phyloP scores from a whole-genome alignment of 2,888 invertebrate genomes.

The Lasioglossum malachurum region DNA sequence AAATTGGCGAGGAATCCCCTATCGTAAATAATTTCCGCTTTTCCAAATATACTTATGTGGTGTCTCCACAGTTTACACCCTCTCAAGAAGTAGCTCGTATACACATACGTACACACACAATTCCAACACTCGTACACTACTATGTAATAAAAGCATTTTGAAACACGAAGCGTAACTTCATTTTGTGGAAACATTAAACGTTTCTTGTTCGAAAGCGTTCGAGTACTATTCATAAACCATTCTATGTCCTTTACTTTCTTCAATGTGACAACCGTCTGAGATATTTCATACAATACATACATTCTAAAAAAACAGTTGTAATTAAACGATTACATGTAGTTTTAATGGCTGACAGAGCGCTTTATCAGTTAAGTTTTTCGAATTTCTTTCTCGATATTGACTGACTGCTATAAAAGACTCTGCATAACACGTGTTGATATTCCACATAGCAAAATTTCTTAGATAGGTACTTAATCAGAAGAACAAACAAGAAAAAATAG shows the following conservation, averaged over 20 bases:
- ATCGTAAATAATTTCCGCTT: neutral
- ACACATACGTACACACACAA: too few species aligned
- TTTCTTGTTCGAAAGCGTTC: conserved; percentile 7
- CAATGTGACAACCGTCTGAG: conserved; percentile 14
- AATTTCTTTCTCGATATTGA: conserved; percentile 69
- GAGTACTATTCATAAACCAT: neutral
- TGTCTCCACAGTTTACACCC: neutral
- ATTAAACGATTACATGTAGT: conserved; percentile 30
- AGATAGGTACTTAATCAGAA: conserved; percentile 19
- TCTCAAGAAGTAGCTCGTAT: neutral
- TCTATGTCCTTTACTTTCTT: conserved; percentile 19
- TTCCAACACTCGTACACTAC: neutral
- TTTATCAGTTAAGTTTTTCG: conserved; percentile 51
- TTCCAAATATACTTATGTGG: neutral
- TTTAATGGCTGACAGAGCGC: conserved; percentile 53
- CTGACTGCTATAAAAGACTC: conserved; percentile 82
- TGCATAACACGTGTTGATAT: conserved; percentile 73
- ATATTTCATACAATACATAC: conserved; percentile 23
- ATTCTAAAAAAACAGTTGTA: conserved; percentile 14
- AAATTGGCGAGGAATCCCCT: too few species aligned
- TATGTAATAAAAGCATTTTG: conserved; percentile 10
- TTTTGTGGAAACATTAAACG: conserved; percentile 3
- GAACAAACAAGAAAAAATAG: neutral
- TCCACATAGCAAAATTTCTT: conserved; percentile 69
- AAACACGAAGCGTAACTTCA: neutral